Base-by-base conservation (phyloP, 2,797 vertebrate genomes). In the Acanthornis magna region DNA sequence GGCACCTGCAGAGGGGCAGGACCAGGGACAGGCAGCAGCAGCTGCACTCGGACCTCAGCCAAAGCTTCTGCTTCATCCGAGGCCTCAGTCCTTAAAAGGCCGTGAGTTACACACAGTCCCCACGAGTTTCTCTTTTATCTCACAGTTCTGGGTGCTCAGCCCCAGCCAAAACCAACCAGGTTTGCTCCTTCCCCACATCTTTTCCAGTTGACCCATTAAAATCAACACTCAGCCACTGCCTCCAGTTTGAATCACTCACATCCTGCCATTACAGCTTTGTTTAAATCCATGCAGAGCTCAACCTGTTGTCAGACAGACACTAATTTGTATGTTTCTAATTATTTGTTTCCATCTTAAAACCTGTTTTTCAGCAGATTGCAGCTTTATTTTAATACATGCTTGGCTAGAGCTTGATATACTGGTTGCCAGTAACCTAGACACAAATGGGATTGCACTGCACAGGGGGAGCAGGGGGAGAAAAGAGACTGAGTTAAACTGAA, bases 321-420 rank as follows among this genome's bases (percentile, higher is more conserved):
- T 92, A 94, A 96, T 96, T 95, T 93, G 88, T 63, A 72, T 92
- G 74, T 89, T 96, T 93, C 84, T 93, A 94, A 94, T 95, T 96
- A 93, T 96, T 96, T 97, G 96, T 96, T 97, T 97, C 93, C 86
- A 67, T 95, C 75, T 96, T 92, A 92, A 94, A 96, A 95, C 91
- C 94, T 94, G 92, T 65, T 96, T 95, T 96, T 91, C 86, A 76
- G 90, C 93, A 95, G 84, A 94, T 89, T 94, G 94, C 91, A 92
- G 92, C 50, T 95, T 93, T 93, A 85, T 94, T 95, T 94, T 92
- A 92, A 87, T 85, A 84, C 68, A 71, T 12, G 45, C 43, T 94
- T 97, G 95, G 95, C 93, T 95, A 50, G 75, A 92, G 91, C 57
- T 85, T 13, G 47, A 71, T 82, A 80, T 23, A 40, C 75, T 40